phyloP scores from a whole-genome alignment of 2,113 vertebrate genomes.

The Cyprinodon tularosa region DNA sequence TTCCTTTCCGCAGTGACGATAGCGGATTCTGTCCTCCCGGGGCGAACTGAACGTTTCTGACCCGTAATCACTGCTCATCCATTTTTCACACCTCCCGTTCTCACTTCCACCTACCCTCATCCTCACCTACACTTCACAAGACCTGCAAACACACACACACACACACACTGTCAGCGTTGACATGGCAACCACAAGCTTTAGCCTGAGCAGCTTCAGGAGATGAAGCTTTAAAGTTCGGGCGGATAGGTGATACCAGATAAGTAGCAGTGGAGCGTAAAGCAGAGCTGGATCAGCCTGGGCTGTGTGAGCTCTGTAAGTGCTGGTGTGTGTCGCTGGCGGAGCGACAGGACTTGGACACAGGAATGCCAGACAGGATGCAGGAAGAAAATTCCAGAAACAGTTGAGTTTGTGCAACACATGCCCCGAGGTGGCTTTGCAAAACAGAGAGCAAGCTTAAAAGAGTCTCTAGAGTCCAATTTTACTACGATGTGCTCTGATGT shows the following conservation, averaged over 20 bases:
- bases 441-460: conserved; percentile 8
- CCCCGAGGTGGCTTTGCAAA: conserved; percentile 43
- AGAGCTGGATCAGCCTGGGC: conserved; percentile 11
- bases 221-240: conserved; percentile 19
- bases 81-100: conserved; percentile 56
- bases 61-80: conserved; percentile 41
- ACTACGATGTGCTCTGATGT: conserved; percentile 10
- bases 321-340: conserved; percentile 31
- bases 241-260: neutral
- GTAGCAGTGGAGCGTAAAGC: neutral
- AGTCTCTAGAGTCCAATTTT: conserved; percentile 52
- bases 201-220: conserved; percentile 45
- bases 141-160: neutral
- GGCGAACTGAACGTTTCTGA: conserved; percentile 19
- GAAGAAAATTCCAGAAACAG: conserved; percentile 63
- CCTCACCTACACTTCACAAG: conserved; percentile 31
- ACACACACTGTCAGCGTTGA: conserved; percentile 35
- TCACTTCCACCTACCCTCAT: conserved; percentile 61
- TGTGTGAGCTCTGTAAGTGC: conserved; percentile 18
- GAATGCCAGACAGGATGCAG: conserved; percentile 73
- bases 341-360: conserved; percentile 46
- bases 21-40: conserved; percentile 17
- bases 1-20: conserved; percentile 33
- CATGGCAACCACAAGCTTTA: conserved; percentile 41
- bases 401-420: conserved; percentile 28